Percentiles rank a stretch among this genome's conserved stretches.
Conservation (phyloP, 2,888 invertebrate species). For the Seladonia tumulorum region DNA sequence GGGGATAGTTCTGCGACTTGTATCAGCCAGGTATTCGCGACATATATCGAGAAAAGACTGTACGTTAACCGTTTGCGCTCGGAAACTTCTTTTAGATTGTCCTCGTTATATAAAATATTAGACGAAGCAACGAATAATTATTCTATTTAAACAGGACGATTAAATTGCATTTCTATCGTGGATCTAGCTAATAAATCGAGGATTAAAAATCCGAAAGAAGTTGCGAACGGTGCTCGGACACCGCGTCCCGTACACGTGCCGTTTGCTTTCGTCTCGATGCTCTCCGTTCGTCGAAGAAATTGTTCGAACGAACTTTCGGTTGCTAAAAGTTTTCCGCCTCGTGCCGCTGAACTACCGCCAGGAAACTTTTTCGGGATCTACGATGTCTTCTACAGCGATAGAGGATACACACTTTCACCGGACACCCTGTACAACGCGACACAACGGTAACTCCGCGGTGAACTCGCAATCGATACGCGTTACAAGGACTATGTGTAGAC, state of each 20-base stretch:
- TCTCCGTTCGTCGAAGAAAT: background rate
- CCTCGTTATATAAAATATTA: background rate
- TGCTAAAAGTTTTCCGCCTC: background rate
- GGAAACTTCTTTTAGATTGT: background rate
- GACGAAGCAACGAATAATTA: background rate
- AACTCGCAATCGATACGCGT: background rate
- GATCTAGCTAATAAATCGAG: background rate
- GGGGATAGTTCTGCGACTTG: no score
- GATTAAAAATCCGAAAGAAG: background rate
- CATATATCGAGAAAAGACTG: no score
- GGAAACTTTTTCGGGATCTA: background rate
- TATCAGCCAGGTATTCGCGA: no score
- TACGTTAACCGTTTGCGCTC: background rate
- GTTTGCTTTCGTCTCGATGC: background rate
- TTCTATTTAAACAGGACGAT: background rate
- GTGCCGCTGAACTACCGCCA: background rate
- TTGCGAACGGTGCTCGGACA: background rate
- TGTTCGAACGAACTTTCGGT: background rate
- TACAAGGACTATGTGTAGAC: background rate
- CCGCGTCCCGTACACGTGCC: background rate
- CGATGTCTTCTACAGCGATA: background rate
- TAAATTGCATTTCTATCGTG: no score
- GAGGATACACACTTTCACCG: background rate
- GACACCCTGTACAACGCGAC: background rate
- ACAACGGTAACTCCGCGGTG: background rate